A percentile compares a stretch with the other conserved stretches of the same genome.
Evolutionary conservation across 37 sponge, comb jelly and placozoan genomes (phyloP).

Genomic region (Aplysina aerophoba): DNA sequence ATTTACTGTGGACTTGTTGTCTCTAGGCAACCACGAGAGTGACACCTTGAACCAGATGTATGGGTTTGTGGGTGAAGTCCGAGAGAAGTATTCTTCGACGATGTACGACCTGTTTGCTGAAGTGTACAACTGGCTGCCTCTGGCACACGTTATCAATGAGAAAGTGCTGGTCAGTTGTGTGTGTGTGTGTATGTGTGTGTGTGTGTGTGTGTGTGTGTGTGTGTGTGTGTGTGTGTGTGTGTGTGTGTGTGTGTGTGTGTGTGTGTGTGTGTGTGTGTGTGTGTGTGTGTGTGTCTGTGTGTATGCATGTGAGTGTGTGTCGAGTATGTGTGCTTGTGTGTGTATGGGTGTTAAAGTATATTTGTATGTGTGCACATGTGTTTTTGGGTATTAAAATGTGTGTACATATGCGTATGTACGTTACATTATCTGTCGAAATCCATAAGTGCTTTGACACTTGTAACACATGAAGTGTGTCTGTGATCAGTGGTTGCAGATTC

Average conservation of each 20-base stretch:
- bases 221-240: neutral
- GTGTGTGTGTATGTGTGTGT: conserved; percentile 22
- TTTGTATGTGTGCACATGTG: no score
- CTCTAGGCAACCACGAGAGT: conserved; percentile 95
- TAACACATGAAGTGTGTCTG: no score
- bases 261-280: no score
- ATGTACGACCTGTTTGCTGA: conserved; percentile 96
- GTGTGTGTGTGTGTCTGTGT: neutral
- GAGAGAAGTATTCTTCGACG: conserved; percentile 79
- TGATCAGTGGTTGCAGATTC: no score
- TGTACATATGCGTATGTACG: neutral
- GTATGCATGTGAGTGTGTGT: no score
- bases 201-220: conserved; percentile 10
- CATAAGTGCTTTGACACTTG: no score
- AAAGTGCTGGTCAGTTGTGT: conserved; percentile 79
- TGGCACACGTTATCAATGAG: conserved; percentile 83
- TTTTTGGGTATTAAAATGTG: no score
- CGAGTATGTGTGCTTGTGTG: no score
- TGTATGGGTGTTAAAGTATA: neutral
- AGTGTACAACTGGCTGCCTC: conserved; percentile 94
- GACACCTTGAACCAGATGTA: conserved; percentile 96
- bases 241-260: neutral
- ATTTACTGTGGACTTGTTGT: no score
- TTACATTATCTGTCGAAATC: no score
- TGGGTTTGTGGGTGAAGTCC: conserved; percentile 98